These are phyloP conservation scores for Minunthozetes semirufus DNA, from an alignment of 2,888 invertebrate species.

Conservation along the genomic window DNA sequence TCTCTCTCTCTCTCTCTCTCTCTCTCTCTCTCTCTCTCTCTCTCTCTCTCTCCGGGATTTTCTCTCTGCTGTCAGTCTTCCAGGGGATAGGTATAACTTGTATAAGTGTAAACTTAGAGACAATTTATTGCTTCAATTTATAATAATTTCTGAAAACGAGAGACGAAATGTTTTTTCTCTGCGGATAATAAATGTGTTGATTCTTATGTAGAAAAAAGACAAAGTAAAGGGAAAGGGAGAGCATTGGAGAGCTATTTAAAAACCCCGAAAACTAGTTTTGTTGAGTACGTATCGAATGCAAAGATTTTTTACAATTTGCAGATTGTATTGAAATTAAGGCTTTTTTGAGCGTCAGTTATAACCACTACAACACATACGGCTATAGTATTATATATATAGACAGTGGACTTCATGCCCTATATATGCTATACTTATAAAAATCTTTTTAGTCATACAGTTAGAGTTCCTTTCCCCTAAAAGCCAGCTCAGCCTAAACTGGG, in stretches of 20 bases:
- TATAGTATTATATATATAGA: slow-evolving; percentile 11
- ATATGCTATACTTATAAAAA: not conserved
- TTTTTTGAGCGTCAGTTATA: not conserved
- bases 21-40: not conserved
- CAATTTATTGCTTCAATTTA: too few species aligned
- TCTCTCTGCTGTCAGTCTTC: too few species aligned
- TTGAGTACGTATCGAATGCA: too few species aligned
- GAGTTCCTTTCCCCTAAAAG: slow-evolving; percentile 29
- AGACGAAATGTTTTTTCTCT: too few species aligned
- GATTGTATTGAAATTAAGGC: not conserved
- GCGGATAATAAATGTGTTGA: too few species aligned
- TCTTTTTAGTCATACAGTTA: not conserved
- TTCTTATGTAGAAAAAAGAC: not conserved
- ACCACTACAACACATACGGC: not conserved
- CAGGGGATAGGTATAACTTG: too few species aligned
- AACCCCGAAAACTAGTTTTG: not conserved
- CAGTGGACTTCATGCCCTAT: slow-evolving; percentile 23
- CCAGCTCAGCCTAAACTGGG: slow-evolving; percentile 11
- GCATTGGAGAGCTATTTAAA: not conserved
- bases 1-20: slow-evolving; percentile 30
- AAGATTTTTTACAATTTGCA: too few species aligned
- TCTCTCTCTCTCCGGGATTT: too few species aligned
- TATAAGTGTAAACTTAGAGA: not conserved
- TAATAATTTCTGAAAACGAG: too few species aligned
- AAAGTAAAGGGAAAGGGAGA: slow-evolving; percentile 7